Conservation (phyloP, 2,113 vertebrate genomes). For the Protobothrops flavoviridis region DNA sequence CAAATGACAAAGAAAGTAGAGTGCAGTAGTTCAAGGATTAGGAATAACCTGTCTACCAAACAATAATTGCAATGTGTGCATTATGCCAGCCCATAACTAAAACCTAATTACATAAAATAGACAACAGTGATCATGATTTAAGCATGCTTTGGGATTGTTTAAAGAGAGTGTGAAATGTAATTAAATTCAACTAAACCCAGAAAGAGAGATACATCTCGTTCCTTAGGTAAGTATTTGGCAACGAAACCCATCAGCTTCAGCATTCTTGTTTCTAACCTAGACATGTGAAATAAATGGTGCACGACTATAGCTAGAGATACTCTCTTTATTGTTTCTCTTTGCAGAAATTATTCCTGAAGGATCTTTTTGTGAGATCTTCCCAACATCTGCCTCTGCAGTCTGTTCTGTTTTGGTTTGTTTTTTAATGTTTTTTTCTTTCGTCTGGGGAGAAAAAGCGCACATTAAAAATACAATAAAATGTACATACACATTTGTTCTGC, state of each 20-base stretch:
- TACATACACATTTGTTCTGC: constrained; percentile 51
- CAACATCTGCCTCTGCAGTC: constrained; percentile 26
- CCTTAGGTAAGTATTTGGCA: not conserved
- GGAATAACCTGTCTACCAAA: not conserved
- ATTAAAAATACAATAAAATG: constrained; percentile 65
- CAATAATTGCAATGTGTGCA: constrained; percentile 10
- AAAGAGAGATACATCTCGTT: not conserved
- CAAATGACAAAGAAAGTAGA: not conserved
- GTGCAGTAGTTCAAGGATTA: not conserved
- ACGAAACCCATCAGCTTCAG: not conserved
- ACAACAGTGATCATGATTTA: constrained; percentile 9
- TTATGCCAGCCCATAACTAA: not conserved
- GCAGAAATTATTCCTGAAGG: constrained; percentile 45
- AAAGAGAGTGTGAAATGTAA: not conserved
- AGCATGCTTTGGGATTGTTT: not conserved
- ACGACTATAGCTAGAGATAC: constrained; percentile 48
- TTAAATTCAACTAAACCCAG: not conserved
- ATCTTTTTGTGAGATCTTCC: constrained; percentile 41
- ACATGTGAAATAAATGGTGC: constrained; percentile 25
- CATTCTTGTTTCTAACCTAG: constrained; percentile 49
- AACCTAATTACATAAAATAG: constrained; percentile 8
- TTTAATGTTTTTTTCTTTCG: not conserved
- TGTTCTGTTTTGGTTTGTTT: not conserved
- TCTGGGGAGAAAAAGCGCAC: constrained; percentile 21
- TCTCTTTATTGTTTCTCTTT: constrained; percentile 57